Conservation (phyloP, 2,113 vertebrate species). For the Jacana jacana region DNA sequence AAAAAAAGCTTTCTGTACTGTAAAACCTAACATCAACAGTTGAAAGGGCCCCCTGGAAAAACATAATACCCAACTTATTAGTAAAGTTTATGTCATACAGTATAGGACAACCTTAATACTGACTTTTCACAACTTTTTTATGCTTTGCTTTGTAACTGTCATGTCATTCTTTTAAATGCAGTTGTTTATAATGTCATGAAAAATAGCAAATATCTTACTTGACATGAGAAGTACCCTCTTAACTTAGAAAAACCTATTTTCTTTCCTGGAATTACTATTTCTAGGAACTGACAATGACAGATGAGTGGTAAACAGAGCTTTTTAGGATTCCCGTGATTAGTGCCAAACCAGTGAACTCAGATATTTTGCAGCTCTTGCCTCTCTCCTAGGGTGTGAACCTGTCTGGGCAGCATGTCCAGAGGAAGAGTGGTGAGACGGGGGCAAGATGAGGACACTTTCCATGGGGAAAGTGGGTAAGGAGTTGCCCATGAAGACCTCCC, state of each 20-base stretch:
- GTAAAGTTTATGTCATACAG: background rate
- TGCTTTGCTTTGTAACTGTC: background rate
- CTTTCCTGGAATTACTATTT: background rate
- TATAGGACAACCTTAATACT: background rate
- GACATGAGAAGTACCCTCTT: background rate
- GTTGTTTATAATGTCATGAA: background rate
- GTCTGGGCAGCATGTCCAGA: background rate
- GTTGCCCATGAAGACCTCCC: rapidly evolving
- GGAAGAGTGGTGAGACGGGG: rapidly evolving
- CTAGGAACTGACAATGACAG: background rate
- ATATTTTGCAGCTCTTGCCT: background rate
- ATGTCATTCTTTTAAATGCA: background rate
- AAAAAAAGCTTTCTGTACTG: background rate
- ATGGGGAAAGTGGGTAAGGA: background rate
- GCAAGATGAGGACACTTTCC: background rate
- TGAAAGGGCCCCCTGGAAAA: background rate
- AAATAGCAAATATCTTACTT: background rate
- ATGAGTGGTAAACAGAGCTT: background rate
- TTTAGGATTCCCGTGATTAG: background rate
- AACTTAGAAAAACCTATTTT: background rate
- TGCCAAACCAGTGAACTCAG: background rate
- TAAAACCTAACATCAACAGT: background rate
- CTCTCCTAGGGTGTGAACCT: background rate
- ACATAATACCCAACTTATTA: background rate
- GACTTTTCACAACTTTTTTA: background rate